Percentiles rank a stretch among this genome's conserved stretches.
Evolutionary conservation across 2,888 invertebrate species (phyloP).

Genomic region (Lasius fuliginosus): DNA sequence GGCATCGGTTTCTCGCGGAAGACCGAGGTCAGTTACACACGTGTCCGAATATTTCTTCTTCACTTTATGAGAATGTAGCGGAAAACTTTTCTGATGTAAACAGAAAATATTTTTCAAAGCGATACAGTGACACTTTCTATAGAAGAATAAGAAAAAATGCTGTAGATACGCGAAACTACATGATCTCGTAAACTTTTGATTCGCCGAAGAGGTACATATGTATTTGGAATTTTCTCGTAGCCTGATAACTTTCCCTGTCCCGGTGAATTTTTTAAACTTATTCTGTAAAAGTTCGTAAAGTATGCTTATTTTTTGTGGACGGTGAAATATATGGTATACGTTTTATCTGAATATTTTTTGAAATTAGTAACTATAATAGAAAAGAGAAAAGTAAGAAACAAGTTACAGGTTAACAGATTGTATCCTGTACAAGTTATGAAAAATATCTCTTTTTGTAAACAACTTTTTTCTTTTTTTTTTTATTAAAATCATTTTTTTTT

Average conservation of each 20-base stretch:
- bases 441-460: neutral
- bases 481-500: neutral
- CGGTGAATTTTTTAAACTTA: neutral
- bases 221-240: neutral
- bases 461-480: neutral
- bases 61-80: constrained; percentile 26
- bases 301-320: neutral
- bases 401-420: neutral
- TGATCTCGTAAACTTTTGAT: constrained; percentile 20
- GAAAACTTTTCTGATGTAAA: constrained; percentile 33
- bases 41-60: neutral
- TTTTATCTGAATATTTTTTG: neutral
- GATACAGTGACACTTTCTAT: neutral
- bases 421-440: neutral
- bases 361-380: neutral
- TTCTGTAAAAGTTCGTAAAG: neutral
- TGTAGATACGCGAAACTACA: constrained; percentile 8
- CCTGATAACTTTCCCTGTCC: neutral
- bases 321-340: neutral
- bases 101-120: constrained; percentile 18
- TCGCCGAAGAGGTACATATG: neutral
- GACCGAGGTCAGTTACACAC: constrained; percentile 31
- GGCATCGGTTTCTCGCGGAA: constrained; percentile 4
- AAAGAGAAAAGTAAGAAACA: neutral
- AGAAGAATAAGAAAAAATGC: neutral